Evolutionary conservation across 2,888 invertebrate genomes (phyloP).

Genomic region (Aproaerema taeniolella): DNA sequence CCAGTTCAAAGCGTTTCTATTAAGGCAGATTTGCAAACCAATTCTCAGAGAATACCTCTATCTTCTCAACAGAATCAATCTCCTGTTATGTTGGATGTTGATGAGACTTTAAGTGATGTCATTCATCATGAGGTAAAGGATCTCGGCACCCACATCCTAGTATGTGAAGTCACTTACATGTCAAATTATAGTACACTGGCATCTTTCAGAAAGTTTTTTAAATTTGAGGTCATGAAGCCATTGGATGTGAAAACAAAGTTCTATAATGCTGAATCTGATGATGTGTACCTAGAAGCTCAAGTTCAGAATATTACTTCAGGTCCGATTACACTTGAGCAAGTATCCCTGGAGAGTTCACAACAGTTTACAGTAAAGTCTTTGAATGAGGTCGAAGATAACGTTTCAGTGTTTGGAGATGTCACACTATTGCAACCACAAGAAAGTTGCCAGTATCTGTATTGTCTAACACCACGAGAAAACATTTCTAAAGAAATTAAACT

Average conservation of each 20-base stretch:
- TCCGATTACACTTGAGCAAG: conserved; percentile 95
- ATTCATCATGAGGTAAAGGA: conserved; percentile 99
- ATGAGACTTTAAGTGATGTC: conserved; percentile 94
- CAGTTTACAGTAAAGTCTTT: conserved; percentile 89
- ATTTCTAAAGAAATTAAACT: conserved; percentile 86
- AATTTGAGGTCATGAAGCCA: conserved; percentile 98
- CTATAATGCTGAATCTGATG: conserved; percentile 93
- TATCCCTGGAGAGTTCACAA: conserved; percentile 93
- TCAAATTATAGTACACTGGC: conserved; percentile 85
- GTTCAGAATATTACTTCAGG: conserved; percentile 95
- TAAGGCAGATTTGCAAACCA: conserved; percentile 97
- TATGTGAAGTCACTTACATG: conserved; percentile 96
- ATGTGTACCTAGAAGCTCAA: conserved; percentile 84
- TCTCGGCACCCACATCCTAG: conserved; percentile 97
- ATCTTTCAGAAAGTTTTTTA: conserved; percentile 97
- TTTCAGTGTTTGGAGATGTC: conserved; percentile 87
- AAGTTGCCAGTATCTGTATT: conserved; percentile 96
- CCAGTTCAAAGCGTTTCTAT: conserved; percentile 89
- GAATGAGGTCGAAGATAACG: conserved; percentile 80
- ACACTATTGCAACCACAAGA: conserved; percentile 92
- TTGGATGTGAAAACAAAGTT: conserved; percentile 99
- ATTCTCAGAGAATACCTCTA: conserved; percentile 89
- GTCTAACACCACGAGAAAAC: conserved; percentile 88
- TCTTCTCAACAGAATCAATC: conserved; percentile 83
- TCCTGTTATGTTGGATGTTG: conserved; percentile 80